Conservation (phyloP, 2,113 vertebrate species). For the Hyla sarda region DNA sequence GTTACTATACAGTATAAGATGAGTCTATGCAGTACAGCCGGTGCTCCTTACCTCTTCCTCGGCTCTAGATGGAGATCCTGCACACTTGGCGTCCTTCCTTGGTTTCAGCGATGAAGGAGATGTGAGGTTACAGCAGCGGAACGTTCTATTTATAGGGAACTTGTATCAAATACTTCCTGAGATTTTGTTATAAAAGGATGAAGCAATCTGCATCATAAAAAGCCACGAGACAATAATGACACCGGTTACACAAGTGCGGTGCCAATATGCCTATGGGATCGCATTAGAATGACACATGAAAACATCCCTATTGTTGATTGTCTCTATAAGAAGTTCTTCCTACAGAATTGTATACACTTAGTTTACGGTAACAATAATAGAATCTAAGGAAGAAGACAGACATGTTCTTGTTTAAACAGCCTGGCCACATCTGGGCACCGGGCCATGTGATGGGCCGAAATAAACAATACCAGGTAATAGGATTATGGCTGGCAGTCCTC, state of each 20-base stretch:
- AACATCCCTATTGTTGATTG: neutral
- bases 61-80: neutral
- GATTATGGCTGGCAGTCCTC: no score
- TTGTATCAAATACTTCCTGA: neutral
- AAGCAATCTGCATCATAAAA: constrained; percentile 15
- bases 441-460: neutral
- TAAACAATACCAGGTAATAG: neutral
- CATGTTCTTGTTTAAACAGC: neutral
- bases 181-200: neutral
- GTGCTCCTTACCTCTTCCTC: neutral
- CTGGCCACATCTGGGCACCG: neutral
- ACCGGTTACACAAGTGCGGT: neutral
- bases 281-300: neutral
- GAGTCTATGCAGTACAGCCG: neutral
- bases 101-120: neutral
- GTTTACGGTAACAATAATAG: neutral
- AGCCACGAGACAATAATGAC: neutral
- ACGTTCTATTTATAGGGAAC: neutral
- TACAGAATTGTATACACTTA: neutral
- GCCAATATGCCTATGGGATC: neutral
- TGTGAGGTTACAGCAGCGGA: neutral
- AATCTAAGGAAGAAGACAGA: neutral
- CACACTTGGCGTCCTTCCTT: neutral
- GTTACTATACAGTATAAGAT: neutral
- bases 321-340: neutral